Conservation (phyloP, 2,888 invertebrate genomes). For the Pheosia tremula region DNA sequence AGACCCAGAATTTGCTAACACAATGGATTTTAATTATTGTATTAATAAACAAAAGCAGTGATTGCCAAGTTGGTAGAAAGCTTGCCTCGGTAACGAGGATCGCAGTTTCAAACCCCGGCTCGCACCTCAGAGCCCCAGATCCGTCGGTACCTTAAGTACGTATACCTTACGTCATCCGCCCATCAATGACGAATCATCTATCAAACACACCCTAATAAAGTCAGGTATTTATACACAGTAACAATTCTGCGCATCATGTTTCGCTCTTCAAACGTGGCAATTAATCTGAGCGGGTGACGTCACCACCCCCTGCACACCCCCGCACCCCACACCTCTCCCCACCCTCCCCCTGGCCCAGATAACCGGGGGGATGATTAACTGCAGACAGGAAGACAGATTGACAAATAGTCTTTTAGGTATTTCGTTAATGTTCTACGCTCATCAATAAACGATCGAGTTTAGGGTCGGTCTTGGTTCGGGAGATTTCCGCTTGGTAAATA, state of each 20-base stretch:
- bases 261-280: slow-evolving; percentile 73
- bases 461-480: slow-evolving; percentile 33
- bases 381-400: slow-evolving; percentile 82
- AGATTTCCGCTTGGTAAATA: slow-evolving; percentile 19
- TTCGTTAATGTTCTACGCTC: slow-evolving; percentile 78
- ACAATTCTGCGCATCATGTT: slow-evolving; percentile 71
- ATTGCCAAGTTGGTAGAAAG: too few relatives aligned
- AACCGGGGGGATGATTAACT: slow-evolving; percentile 80
- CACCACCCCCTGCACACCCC: slow-evolving; percentile 44
- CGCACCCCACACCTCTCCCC: slow-evolving; percentile 36
- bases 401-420: slow-evolving; percentile 84
- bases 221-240: slow-evolving; percentile 22
- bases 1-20: too few relatives aligned
- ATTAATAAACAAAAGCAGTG: too few relatives aligned
- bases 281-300: slow-evolving; percentile 80
- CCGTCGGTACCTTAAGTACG: too few relatives aligned
- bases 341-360: slow-evolving; percentile 52
- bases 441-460: slow-evolving; percentile 74
- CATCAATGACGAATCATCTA: slow-evolving; percentile 3
- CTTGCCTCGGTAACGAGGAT: too few relatives aligned
- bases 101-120: too few relatives aligned
- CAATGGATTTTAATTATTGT: too few relatives aligned
- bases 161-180: background rate
- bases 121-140: too few relatives aligned
- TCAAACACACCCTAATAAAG: background rate